Conservation (phyloP, 2,113 vertebrate genomes). For the Sminthopsis crassicaudata region DNA sequence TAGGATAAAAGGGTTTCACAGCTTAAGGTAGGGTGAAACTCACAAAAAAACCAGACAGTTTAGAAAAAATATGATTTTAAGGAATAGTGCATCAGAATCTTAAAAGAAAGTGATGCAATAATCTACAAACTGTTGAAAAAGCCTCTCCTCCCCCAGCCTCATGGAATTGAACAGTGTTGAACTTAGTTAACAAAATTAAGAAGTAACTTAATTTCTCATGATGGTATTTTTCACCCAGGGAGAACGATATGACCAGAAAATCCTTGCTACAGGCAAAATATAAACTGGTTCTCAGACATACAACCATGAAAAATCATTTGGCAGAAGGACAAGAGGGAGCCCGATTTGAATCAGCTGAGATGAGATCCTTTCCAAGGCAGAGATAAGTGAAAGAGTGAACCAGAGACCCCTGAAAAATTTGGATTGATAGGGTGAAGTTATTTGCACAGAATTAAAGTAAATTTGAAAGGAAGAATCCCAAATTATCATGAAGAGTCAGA, state of each 20-base stretch:
- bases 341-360: neutral
- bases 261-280: neutral
- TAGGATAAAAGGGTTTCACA: neutral
- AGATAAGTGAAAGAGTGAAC: neutral
- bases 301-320: slow-evolving; percentile 11
- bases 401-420: neutral
- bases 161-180: neutral
- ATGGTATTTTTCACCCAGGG: neutral
- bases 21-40: neutral
- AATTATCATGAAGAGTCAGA: slow-evolving; percentile 37
- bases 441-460: slow-evolving; percentile 51
- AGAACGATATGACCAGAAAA: slow-evolving; percentile 20
- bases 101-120: neutral
- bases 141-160: too few species aligned
- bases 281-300: slow-evolving; percentile 25
- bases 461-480: slow-evolving; percentile 25
- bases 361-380: neutral
- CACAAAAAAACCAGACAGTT: neutral
- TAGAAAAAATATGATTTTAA: neutral
- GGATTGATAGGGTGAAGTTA: slow-evolving; percentile 1
- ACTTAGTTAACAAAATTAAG: slow-evolving; percentile 46
- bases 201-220: slow-evolving; percentile 22
- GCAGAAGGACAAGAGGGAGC: slow-evolving; percentile 49
- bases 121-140: neutral
- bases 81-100: neutral